Percentiles rank a stretch among this genome's conserved stretches.
Evolutionary conservation across 2,797 vertebrate genomes (phyloP).

Genomic region (Atherinosoma microstoma): DNA sequence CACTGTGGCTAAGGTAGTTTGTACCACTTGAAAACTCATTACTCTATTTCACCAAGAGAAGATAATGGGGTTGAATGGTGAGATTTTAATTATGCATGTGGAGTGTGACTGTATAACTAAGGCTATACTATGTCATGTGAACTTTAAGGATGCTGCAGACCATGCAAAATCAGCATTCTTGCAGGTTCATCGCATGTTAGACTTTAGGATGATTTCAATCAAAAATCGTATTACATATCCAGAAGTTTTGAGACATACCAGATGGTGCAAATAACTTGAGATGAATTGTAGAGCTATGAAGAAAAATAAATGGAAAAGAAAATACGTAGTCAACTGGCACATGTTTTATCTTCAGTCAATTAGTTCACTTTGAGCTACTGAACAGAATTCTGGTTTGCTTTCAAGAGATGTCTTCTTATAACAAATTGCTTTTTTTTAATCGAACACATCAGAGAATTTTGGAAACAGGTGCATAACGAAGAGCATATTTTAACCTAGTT

Average conservation of each 20-base stretch:
- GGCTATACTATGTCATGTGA: not conserved
- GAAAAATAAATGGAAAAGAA: not conserved
- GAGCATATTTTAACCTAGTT: slow-evolving; percentile 53
- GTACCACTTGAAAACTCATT: slow-evolving; percentile 11
- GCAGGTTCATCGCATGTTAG: not conserved
- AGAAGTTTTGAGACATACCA: slow-evolving; percentile 6
- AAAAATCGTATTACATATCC: slow-evolving; percentile 1
- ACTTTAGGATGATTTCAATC: not conserved
- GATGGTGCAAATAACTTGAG: not conserved
- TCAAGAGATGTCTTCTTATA: no score
- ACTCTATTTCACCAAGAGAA: not conserved
- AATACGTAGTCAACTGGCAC: slow-evolving; percentile 5
- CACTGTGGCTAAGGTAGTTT: slow-evolving; percentile 1
- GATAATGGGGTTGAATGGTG: not conserved
- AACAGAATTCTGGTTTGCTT: not conserved
- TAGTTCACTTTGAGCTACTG: not conserved
- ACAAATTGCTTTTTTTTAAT: no score
- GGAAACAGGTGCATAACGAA: slow-evolving; percentile 5
- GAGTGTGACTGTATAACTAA: slow-evolving; percentile 3
- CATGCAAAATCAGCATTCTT: not conserved
- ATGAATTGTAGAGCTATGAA: not conserved
- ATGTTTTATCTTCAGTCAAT: slow-evolving; percentile 1
- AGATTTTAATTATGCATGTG: not conserved
- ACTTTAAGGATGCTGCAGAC: not conserved
- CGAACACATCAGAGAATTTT: no score